Percentiles rank a stretch among this genome's conserved stretches.
These are phyloP conservation scores for Cheilosia urbana DNA, from an alignment of 2,888 invertebrate species.

Conservation along the genomic window DNA sequence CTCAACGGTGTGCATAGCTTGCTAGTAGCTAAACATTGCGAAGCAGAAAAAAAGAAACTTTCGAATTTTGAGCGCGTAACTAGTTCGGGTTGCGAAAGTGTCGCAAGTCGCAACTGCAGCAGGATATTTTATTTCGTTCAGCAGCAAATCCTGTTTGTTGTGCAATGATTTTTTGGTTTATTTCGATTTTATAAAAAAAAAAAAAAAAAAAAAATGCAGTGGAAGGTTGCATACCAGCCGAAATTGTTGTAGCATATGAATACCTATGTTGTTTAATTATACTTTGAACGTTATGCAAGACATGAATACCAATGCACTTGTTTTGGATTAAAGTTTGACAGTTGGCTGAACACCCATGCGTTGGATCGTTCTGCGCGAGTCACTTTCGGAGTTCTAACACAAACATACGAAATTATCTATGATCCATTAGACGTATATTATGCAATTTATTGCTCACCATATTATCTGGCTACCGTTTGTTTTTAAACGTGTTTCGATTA, in stretches of 20 bases:
- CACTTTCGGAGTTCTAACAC: slow-evolving; percentile 26
- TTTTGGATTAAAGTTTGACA: slow-evolving; percentile 33
- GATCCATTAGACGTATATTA: neutral
- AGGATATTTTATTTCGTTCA: slow-evolving; percentile 59
- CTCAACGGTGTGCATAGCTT: slow-evolving; percentile 7
- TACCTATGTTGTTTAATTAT: neutral
- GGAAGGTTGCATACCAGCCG: neutral
- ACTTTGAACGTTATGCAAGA: slow-evolving; percentile 42
- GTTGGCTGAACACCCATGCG: slow-evolving; percentile 38
- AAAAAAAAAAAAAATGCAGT: slow-evolving; percentile 4
- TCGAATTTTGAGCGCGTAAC: slow-evolving; percentile 64
- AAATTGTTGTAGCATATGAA: neutral
- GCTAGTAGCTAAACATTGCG: slow-evolving; percentile 10
- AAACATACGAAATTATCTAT: neutral
- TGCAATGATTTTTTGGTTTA: slow-evolving; percentile 28
- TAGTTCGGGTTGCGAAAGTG: slow-evolving; percentile 62
- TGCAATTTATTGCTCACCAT: slow-evolving; percentile 7
- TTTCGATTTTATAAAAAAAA: slow-evolving; percentile 6
- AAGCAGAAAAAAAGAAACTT: slow-evolving; percentile 55
- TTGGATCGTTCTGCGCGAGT: slow-evolving; percentile 27
- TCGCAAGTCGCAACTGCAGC: slow-evolving; percentile 52
- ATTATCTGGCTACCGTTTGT: neutral
- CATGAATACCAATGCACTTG: neutral
- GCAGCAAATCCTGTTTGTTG: slow-evolving; percentile 66
- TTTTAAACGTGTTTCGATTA: slow-evolving; percentile 12